Base-by-base conservation (phyloP, 2,888 invertebrate genomes). In the Eilema caniola region DNA sequence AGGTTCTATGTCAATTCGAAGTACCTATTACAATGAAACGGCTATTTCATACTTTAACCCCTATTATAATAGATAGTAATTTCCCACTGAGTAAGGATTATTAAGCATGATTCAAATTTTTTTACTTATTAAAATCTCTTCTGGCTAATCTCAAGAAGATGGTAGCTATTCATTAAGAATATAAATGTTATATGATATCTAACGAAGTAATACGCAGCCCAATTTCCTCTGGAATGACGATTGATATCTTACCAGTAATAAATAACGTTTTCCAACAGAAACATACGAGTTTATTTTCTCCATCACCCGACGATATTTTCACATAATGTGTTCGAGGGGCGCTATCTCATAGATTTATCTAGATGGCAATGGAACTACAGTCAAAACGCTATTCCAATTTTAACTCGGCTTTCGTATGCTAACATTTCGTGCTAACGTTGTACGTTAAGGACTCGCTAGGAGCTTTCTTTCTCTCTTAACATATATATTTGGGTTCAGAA, bases 291-390 rank as follows among this genome's bases (percentile, higher is more conserved):
- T 90, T 88, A 88, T 90, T 90, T 89, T 88, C 86, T 83, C 87
- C 87, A 88, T 89, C 88, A 85, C 80, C 79, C 83, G 79, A 77
- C 86, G 84, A 89, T 89, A 90, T 90, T 88, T 91, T 87, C 88
- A 89, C 87, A 88, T 90, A 91, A 91, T 89, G 90, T 89, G 85
- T 85, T 87, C 81, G 78, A 80, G 83, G 86, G 87, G 86, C 85
- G 86, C 88, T 88, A 90, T 90, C 89, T 88, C 74, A 77, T 86
- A 90, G 89, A 91, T 92, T 92, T 91, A 92, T 92, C 89, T 89
- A 83, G 86, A 89, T 86, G 83, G 85, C 81, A 81, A 83, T 82
- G 81, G 79, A 80, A 83, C 80, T 86, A 85, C 81, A 81, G 81
- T 80, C 78, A 84, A 83, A 80, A 74, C 81, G 80, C 75, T 76